Base-by-base conservation (phyloP, 2,797 vertebrate species). In the Staurois parvus region DNA sequence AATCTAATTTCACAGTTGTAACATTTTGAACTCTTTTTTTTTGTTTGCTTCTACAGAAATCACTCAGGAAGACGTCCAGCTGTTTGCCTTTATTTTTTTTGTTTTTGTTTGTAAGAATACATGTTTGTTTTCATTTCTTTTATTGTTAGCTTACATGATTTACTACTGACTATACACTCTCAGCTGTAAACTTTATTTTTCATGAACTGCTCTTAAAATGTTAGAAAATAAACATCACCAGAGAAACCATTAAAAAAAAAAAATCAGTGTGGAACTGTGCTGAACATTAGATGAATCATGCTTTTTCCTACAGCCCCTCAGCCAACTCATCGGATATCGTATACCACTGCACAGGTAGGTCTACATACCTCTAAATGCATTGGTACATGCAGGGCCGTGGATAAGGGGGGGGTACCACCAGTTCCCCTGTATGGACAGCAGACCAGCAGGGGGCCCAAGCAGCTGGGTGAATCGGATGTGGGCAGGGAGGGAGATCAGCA, bases 21-120 rank as follows among this genome's bases (percentile, higher is more conserved):
- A 52, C 30, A 24, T 52, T 69, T 56, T n/a, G 1, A 56, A 66
- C 26, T 15, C 45, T 32, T 34, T 37, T 34, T 37, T 37, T 19
- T 40, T 52, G 21, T 72, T 34, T 34, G 24, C 56, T 59, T 56
- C 70, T 42, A 40, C 34, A 72, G 70, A 42, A 34, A 37, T 34
- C 2, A 17, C 19, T 56, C 52, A 1, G 21, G 11, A 30, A 59
- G 48, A 72, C 68, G 45, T 59, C 79, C 68, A 72, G 68, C 32
- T 72, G 79, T 32, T 81, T 5, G 37, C n/a, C 30, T 81, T 70
- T 77, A 77, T 80, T 72, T n/a, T n/a, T 37, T 37, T 37, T n/a
- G n/a, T 45, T 15, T 72, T 37, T 59, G 68, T 59, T 78, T 78
- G 24, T 30, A 40, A 37, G 6, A 59, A 68, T 37, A 56, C 34